A percentile compares a stretch with the other conserved stretches of the same genome.
Conservation (phyloP, 1,140 invertebrate genomes). For the Thrips palmi region DNA sequence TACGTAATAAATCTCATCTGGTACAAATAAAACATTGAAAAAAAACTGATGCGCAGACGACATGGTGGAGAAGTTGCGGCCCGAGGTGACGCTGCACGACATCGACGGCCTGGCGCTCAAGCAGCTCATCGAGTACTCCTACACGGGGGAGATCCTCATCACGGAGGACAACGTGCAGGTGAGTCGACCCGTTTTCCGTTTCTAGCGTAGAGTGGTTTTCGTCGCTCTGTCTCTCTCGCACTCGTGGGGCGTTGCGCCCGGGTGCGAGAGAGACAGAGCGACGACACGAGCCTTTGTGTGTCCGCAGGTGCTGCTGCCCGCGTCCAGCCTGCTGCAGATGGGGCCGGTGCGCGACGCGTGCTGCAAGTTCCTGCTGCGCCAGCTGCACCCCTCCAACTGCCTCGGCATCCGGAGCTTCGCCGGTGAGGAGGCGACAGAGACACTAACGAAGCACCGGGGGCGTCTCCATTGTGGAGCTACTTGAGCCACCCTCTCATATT, state of each 20-base stretch:
- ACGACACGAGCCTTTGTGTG: conserved; percentile 4
- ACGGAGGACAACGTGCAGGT: conserved; percentile 63
- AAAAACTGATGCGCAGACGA: conserved; percentile 36
- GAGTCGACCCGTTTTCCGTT: conserved; percentile 9
- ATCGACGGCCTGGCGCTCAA: conserved; percentile 38
- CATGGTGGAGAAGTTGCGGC: conserved; percentile 41
- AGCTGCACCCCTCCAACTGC: conserved; percentile 59
- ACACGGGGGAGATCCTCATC: conserved; percentile 55
- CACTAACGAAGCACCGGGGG: too few species aligned
- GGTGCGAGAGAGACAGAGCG: too few species aligned
- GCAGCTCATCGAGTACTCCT: conserved; percentile 52
- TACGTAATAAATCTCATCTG: not conserved
- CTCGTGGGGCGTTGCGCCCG: too few species aligned
- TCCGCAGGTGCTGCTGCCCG: conserved; percentile 44
- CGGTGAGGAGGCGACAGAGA: conserved; percentile 20
- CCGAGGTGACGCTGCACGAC: conserved; percentile 39
- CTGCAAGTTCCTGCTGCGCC: conserved; percentile 51
- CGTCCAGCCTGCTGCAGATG: conserved; percentile 57
- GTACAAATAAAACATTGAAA: not conserved
- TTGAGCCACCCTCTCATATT: too few species aligned
- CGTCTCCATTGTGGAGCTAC: too few species aligned
- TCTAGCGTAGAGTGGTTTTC: too few species aligned
- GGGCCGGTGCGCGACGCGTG: conserved; percentile 54
- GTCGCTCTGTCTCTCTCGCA: too few species aligned
- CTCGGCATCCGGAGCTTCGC: conserved; percentile 56